Evolutionary conservation across 1,140 invertebrate species (phyloP), one percentile per base, ranked within the genome.

Genomic region (Eriocheir sinensis): DNA sequence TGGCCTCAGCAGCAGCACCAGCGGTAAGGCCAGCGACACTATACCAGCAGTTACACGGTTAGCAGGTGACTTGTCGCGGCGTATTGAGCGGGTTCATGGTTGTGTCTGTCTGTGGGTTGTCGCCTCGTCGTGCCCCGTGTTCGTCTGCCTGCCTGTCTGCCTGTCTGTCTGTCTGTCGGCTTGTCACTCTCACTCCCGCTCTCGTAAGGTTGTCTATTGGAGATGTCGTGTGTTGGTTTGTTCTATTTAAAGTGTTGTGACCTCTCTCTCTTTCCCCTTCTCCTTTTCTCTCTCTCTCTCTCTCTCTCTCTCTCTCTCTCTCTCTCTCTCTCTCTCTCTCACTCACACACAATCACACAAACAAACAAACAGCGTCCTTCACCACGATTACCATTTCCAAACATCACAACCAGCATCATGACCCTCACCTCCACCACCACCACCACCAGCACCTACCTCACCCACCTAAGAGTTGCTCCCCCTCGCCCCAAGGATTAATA

Each of bases 101-200:
- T 4, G 21, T n/a, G 21, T 72, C 60, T 72, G 60, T 72, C 60
- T 72, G 60, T 21, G 6, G 4, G 21, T n/a, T 72, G 60, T 72
- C 60, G 6, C 8, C 21, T 72, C 60, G 60, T n/a, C 21, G 27
- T 53, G 30, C 9, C 79, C 34, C 79, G 34, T 72, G 60, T 91
- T 15, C 30, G 88, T 89, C 36, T 89, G 60, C 72, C 48, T 91
- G 90, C 30, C 79, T 92, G 90, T 80, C 34, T 92, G 60, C 80
- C 60, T 92, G 90, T 92, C 60, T 92, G 90, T 89, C 88, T 40
- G 15, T 89, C 38, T 89, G 40, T 53, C 15, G 27, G 15, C 15
- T 32, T 53, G 30, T 53, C 44, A 34, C 44, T 30, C 41, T 53
- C 30, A 6, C 40, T 34, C 21, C 36, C 89, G 0, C 15, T 90